Evolutionary conservation across 2,113 vertebrate genomes (phyloP), one percentile per base, ranked within the genome.

Genomic region (Heptranchias perlo): DNA sequence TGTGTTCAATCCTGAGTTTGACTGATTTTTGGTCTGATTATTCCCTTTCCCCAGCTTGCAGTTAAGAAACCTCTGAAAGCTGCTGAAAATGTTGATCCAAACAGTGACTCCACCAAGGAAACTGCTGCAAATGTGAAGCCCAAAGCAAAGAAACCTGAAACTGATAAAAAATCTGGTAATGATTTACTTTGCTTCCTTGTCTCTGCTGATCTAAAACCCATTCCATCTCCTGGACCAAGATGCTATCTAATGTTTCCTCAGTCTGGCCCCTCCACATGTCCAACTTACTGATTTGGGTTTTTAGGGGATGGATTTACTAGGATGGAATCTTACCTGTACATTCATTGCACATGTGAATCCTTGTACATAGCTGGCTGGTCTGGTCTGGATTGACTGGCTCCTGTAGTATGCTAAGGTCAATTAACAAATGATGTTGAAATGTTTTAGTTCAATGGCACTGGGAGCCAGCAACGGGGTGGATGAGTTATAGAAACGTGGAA

Each of bases 151-250:
- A 13, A 11, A 21, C 31, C 31, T 0, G 39, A 35, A 6, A 0
- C 0, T 0, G 92, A 3, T 0, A 95, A 16, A 0, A 21, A 0
- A 0, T 1, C 0, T 0, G 82, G 91, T 16, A 23, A 0, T 96
- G 2, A 92, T 92, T 13, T 64, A 73, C 69, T 47, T 82, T 82
- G 6, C 39, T 58, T 11, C 14, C n/a, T 65, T 39, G 5, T 13
- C 58, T 35, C 82, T 89, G 28, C 8, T 89, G 49, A 89, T 4
- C 28, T 54, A 28, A 89, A 89, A 1, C 25, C n/a, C 35, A 35
- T 21, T 58, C 14, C 4, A 91, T 21, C n/a, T 10, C 4, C 4
- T 64, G 11, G 52, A 25, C 25, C 11, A 87, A 54, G 6, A 31
- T 31, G 21, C 5, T 89, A 10, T 35, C 10, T 13, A 35, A 31